Evolutionary conservation across 2,113 vertebrate genomes (phyloP).

Genomic region (Pachycephala philippinensis): DNA sequence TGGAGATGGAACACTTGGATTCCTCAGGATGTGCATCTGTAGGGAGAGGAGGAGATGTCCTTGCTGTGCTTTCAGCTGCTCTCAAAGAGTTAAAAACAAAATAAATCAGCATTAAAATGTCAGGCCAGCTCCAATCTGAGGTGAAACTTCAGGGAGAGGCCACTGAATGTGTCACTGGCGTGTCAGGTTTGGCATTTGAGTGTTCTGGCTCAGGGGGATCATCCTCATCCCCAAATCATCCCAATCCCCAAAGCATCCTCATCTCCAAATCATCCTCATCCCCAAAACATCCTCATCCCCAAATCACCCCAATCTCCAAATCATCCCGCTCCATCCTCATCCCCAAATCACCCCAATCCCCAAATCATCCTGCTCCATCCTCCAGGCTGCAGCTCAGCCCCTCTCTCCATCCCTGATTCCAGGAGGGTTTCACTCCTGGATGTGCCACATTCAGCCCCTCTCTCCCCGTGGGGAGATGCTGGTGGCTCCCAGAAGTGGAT

Average conservation of each 20-base stretch:
- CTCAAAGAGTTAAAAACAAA: not conserved
- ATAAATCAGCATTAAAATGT: not conserved
- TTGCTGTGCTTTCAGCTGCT: not conserved
- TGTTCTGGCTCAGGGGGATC: not conserved
- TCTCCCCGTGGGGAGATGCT: fast-evolving
- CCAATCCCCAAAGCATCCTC: too few species aligned
- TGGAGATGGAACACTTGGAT: not conserved
- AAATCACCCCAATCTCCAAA: not conserved
- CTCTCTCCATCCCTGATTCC: not conserved
- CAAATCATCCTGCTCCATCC: not conserved
- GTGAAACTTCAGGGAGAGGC: not conserved
- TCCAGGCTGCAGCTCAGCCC: not conserved
- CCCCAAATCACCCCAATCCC: not conserved
- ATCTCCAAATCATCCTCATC: not conserved
- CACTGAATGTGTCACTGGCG: not conserved
- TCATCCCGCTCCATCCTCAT: too few species aligned
- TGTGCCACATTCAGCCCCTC: not conserved
- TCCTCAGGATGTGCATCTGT: fast-evolving
- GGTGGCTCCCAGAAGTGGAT: fast-evolving
- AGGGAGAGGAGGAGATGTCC: not conserved
- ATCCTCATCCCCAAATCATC: not conserved
- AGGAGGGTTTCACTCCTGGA: not conserved
- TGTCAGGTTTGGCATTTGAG: not conserved
- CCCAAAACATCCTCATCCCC: not conserved
- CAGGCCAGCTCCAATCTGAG: not conserved